These are phyloP conservation scores for Coleophora flavipennella DNA, from an alignment of 2,888 invertebrate species.

Conservation along the genomic window DNA sequence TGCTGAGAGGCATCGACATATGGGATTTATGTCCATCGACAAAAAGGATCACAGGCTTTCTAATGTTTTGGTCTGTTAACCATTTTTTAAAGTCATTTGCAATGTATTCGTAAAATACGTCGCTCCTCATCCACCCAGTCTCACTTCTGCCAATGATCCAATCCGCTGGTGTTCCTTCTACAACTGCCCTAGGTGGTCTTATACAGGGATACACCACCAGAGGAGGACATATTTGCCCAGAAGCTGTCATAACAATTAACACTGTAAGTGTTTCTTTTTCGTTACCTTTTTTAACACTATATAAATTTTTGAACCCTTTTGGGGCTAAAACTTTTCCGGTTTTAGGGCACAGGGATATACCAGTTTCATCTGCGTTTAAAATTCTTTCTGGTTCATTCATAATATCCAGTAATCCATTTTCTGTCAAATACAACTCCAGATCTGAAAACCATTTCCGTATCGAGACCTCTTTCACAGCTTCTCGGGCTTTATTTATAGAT, in stretches of 20 bases:
- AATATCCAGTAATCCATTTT: neutral
- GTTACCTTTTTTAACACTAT: no score
- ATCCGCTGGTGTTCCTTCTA: constrained; percentile 12
- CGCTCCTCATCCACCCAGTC: constrained; percentile 5
- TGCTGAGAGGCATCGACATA: constrained; percentile 9
- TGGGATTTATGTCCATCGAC: constrained; percentile 12
- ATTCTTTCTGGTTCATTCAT: neutral
- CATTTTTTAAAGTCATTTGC: constrained; percentile 6
- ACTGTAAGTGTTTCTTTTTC: constrained; percentile 20
- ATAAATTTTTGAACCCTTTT: neutral
- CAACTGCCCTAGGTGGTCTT: constrained; percentile 12
- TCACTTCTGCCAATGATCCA: constrained; percentile 4
- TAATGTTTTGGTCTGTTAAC: constrained; percentile 4
- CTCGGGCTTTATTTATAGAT: neutral
- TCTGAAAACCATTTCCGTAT: neutral
- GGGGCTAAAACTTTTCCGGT: neutral
- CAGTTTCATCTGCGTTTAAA: neutral
- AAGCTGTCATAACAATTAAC: constrained; percentile 14
- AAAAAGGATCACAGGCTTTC: neutral
- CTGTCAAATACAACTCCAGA: neutral
- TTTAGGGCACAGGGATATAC: neutral
- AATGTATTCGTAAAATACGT: constrained; percentile 7
- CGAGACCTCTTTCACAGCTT: neutral
- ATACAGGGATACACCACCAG: constrained; percentile 14
- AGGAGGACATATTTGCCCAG: constrained; percentile 14